Conservation (phyloP, 2,113 vertebrate genomes). For the Melozone crissalis region DNA sequence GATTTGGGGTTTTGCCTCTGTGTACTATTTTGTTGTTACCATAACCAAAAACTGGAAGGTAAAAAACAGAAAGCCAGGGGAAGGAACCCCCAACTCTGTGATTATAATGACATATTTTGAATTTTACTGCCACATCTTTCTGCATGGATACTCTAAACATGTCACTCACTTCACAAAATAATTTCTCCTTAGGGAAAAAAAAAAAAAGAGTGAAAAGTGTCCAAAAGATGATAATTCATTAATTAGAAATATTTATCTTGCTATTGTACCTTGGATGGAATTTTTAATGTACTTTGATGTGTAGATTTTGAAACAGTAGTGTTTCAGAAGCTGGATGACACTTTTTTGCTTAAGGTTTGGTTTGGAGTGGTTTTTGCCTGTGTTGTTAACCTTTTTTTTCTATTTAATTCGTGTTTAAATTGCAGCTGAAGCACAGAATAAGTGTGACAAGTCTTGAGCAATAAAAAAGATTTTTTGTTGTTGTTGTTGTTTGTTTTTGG, state of each 20-base stretch:
- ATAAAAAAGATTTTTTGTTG: not conserved
- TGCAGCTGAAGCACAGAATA: not conserved
- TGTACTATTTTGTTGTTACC: not conserved
- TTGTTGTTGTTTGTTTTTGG: not conserved
- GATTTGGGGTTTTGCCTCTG: not conserved
- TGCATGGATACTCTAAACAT: not conserved
- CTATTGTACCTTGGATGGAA: not conserved
- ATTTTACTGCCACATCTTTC: not conserved
- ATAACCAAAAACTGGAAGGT: not conserved
- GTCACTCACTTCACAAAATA: not conserved
- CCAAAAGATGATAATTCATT: not conserved
- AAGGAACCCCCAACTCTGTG: not conserved
- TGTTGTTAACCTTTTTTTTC: not conserved
- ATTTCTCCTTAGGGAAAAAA: not conserved
- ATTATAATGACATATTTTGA: not conserved
- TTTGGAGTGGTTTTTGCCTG: not conserved
- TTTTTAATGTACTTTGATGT: not conserved
- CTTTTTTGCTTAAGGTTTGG: accelerated
- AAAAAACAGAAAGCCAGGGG: not conserved
- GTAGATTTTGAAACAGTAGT: not conserved
- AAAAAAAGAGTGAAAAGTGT: not conserved
- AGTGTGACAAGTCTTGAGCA: not conserved
- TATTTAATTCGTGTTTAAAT: not conserved
- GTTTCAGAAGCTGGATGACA: not conserved
- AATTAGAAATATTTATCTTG: not conserved